phyloP scores from a whole-genome alignment of 2,797 vertebrate genomes.

The Ataeniobius toweri region DNA sequence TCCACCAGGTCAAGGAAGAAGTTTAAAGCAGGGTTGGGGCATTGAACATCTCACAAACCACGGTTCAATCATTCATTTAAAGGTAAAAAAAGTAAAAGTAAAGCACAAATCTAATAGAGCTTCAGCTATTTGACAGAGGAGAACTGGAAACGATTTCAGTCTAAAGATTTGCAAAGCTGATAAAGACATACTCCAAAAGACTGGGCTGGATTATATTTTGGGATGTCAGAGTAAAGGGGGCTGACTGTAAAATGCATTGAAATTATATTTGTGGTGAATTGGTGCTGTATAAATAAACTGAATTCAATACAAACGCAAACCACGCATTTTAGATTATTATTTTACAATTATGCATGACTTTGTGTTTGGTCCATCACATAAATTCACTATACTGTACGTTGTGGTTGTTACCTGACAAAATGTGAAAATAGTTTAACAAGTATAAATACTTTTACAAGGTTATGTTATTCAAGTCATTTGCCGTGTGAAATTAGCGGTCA shows the following conservation, averaged over 20 bases:
- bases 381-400: not conserved
- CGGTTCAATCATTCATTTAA: not conserved
- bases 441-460: no score
- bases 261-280: not conserved
- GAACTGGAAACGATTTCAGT: not conserved
- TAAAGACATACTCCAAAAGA: not conserved
- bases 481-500: conserved; percentile 34
- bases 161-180: not conserved
- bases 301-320: not conserved
- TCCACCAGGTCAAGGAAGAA: not conserved
- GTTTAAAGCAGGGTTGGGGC: not conserved
- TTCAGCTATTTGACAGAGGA: not conserved
- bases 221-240: not conserved
- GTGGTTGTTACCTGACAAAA: not conserved
- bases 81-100: not conserved
- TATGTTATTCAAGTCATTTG: conserved; percentile 12
- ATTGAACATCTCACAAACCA: not conserved
- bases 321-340: not conserved
- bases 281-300: not conserved
- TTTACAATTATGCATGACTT: not conserved
- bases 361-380: not conserved
- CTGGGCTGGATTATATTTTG: not conserved
- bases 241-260: not conserved
- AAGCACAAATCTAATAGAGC: not conserved
- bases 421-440: not conserved